Conservation (phyloP, 2,113 vertebrate species). For the Todiramphus chloris region DNA sequence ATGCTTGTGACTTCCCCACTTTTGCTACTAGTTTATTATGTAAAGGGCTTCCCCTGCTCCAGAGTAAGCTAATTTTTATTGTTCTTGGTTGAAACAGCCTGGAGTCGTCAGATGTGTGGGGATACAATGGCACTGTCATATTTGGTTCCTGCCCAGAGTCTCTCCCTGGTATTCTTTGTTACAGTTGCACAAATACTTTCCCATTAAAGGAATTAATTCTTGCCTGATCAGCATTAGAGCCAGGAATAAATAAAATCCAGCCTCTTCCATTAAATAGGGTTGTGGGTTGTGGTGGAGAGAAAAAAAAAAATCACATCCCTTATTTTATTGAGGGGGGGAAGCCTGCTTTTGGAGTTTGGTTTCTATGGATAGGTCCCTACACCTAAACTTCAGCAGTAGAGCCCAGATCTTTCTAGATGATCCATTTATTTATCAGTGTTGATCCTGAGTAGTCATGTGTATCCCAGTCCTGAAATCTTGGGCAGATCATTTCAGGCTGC, state of each 20-base stretch:
- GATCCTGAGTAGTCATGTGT: neutral
- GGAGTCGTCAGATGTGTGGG: neutral
- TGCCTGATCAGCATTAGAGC: neutral
- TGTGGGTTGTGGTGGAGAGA: neutral
- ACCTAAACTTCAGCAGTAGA: neutral
- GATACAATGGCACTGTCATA: neutral
- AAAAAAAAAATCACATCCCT: neutral
- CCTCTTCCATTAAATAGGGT: neutral
- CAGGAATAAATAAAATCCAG: conserved; percentile 22
- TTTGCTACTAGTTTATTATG: neutral
- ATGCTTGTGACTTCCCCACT: neutral
- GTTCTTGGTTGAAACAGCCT: neutral
- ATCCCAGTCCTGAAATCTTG: neutral
- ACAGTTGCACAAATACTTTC: neutral
- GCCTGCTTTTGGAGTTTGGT: neutral
- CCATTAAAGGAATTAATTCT: conserved; percentile 16
- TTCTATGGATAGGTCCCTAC: neutral
- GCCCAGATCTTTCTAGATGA: neutral
- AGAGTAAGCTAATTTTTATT: neutral
- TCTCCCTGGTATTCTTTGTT: conserved; percentile 4
- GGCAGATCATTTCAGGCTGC: neutral
- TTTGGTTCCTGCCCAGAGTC: neutral
- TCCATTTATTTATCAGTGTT: neutral
- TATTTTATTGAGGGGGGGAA: neutral
- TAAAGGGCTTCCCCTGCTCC: neutral